Percentiles rank a stretch among this genome's conserved stretches.
phyloP scores from a whole-genome alignment of 2,113 vertebrate species.

The Zosterops pallidus region DNA sequence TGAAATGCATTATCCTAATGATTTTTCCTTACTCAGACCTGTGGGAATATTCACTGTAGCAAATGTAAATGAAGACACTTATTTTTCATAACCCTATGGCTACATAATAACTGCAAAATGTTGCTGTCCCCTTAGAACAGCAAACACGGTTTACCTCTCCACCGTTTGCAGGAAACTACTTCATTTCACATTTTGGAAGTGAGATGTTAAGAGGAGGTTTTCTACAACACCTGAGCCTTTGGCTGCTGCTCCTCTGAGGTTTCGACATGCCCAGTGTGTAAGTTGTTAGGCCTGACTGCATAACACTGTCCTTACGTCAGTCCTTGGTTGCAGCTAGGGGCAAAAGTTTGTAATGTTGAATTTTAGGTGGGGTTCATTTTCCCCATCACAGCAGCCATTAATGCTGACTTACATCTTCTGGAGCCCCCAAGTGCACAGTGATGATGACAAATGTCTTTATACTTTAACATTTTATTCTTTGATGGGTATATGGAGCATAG shows the following conservation, averaged over 20 bases:
- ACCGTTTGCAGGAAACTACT: not conserved
- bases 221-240: not conserved
- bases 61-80: not conserved
- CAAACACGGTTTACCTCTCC: not conserved
- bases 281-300: not conserved
- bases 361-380: not conserved
- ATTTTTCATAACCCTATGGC: not conserved
- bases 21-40: not conserved
- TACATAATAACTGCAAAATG: not conserved
- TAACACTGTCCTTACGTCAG: not conserved
- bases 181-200: not conserved
- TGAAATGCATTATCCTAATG: not conserved
- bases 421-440: not conserved
- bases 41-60: not conserved
- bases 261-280: not conserved
- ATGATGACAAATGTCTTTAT: not conserved
- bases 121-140: not conserved
- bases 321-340: not conserved
- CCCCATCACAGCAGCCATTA: not conserved
- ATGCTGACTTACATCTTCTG: not conserved
- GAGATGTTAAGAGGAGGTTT: not conserved
- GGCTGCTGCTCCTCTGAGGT: not conserved
- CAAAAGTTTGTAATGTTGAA: not conserved
- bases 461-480: not conserved
- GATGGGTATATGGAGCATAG: not conserved